Percentiles rank a stretch among this genome's conserved stretches.
Evolutionary conservation across 1,140 invertebrate genomes (phyloP).

Genomic region (Tribolium madens): DNA sequence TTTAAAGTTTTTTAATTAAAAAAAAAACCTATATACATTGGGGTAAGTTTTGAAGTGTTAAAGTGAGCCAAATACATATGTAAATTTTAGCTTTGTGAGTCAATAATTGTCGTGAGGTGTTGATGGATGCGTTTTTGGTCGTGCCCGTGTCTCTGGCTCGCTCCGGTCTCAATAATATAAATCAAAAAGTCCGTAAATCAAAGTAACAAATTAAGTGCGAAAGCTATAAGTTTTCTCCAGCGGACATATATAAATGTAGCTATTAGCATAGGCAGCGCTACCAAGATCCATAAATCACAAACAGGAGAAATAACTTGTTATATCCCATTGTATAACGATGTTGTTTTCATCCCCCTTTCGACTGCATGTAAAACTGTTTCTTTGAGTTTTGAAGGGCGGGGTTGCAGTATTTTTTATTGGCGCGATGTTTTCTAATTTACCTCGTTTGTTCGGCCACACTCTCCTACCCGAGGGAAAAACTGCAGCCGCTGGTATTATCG

Average conservation of each 20-base stretch:
- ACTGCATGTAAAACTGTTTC: conserved; percentile 62
- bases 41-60: too few relatives aligned
- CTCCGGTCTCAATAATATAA: conserved; percentile 41
- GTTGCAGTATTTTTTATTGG: conserved; percentile 28
- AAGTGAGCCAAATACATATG: too few relatives aligned
- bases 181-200: conserved; percentile 63
- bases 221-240: conserved; percentile 64
- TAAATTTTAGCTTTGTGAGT: too few relatives aligned
- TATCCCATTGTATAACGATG: conserved; percentile 65
- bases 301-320: conserved; percentile 66
- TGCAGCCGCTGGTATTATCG: conserved; percentile 53
- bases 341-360: conserved; percentile 64
- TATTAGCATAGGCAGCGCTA: conserved; percentile 66
- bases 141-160: neutral
- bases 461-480: conserved; percentile 59
- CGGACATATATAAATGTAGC: conserved; percentile 65
- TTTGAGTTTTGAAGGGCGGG: conserved; percentile 45
- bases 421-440: conserved; percentile 47
- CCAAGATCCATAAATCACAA: conserved; percentile 64
- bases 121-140: neutral
- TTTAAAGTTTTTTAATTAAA: too few relatives aligned
- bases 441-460: conserved; percentile 49
- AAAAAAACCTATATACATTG: too few relatives aligned
- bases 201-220: conserved; percentile 66
- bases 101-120: neutral